Conservation (phyloP, 2,797 vertebrate genomes). For the Helicolenus hilgendorfi region DNA sequence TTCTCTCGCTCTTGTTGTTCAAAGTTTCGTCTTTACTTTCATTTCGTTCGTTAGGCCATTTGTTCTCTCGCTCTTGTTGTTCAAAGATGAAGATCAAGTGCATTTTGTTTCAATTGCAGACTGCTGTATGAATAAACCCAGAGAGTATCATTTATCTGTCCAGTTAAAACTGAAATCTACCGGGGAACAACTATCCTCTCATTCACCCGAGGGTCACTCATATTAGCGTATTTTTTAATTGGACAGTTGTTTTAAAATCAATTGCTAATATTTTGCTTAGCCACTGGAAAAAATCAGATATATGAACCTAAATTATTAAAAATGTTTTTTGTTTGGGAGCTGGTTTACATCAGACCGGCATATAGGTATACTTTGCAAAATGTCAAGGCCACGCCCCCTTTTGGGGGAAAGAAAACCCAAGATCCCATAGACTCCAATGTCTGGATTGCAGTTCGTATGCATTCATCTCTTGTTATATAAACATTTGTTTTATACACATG, state of each 20-base stretch:
- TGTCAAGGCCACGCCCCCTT: too few relatives aligned
- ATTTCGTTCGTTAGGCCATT: constrained; percentile 32
- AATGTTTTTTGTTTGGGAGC: not conserved
- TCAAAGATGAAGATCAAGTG: not conserved
- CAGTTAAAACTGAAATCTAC: not conserved
- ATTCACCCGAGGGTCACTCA: not conserved
- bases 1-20: constrained; percentile 19
- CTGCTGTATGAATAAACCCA: not conserved
- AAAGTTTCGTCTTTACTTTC: not conserved
- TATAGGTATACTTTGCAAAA: accelerated
- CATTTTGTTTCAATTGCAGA: not conserved
- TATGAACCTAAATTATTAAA: not conserved
- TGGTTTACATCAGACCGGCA: too few relatives aligned
- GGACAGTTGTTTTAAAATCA: not conserved
- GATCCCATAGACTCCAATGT: too few relatives aligned
- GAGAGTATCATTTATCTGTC: not conserved
- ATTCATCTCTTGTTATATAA: too few relatives aligned
- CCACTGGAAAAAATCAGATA: not conserved
- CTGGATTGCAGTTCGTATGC: too few relatives aligned
- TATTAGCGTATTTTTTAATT: not conserved
- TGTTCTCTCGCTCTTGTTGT: constrained; percentile 34
- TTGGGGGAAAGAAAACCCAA: too few relatives aligned
- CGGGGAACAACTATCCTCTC: not conserved
- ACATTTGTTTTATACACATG: too few relatives aligned
- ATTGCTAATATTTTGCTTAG: not conserved